Percentiles rank a stretch among this genome's conserved stretches.
These are phyloP conservation scores for Drosophila dunni DNA, from an alignment of 1,140 invertebrate species.

Conservation along the genomic window DNA sequence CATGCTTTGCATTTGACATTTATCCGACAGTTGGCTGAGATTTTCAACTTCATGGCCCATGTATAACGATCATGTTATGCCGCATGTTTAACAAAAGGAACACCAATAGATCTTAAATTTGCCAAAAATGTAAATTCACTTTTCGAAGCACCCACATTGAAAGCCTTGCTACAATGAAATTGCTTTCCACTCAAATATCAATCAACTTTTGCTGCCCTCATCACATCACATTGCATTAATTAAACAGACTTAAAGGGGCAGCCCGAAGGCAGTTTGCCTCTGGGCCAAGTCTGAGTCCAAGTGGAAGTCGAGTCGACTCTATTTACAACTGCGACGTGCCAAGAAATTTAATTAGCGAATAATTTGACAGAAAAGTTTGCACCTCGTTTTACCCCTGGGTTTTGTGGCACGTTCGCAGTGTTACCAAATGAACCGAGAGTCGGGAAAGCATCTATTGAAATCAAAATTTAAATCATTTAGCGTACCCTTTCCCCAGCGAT, in stretches of 20 bases:
- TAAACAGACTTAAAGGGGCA: conserved; percentile 53
- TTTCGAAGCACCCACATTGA: conserved; percentile 12
- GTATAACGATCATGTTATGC: conserved; percentile 6
- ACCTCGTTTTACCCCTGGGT: conserved; percentile 43
- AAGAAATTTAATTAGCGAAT: conserved; percentile 75
- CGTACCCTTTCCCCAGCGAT: conserved; percentile 12
- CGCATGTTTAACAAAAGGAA: conserved; percentile 6
- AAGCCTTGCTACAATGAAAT: conserved; percentile 40
- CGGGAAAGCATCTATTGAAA: conserved; percentile 29
- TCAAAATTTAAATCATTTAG: conserved; percentile 51
- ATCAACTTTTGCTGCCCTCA: conserved; percentile 48
- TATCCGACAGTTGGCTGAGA: conserved; percentile 29
- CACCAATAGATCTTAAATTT: conserved; percentile 3
- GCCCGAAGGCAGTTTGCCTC: conserved; percentile 2
- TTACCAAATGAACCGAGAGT: conserved; percentile 1
- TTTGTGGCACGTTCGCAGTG: conserved; percentile 13
- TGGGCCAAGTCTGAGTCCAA: not conserved
- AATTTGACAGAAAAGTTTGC: conserved; percentile 50
- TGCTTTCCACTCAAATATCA: conserved; percentile 69
- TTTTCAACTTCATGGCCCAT: conserved; percentile 1
- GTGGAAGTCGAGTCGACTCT: conserved; percentile 15
- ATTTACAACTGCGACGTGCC: conserved; percentile 51
- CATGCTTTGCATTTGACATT: conserved; percentile 46
- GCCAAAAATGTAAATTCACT: conserved; percentile 11
- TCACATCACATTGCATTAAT: conserved; percentile 52